phyloP scores from a whole-genome alignment of 2,113 vertebrate genomes.

The Puntigrus tetrazona region DNA sequence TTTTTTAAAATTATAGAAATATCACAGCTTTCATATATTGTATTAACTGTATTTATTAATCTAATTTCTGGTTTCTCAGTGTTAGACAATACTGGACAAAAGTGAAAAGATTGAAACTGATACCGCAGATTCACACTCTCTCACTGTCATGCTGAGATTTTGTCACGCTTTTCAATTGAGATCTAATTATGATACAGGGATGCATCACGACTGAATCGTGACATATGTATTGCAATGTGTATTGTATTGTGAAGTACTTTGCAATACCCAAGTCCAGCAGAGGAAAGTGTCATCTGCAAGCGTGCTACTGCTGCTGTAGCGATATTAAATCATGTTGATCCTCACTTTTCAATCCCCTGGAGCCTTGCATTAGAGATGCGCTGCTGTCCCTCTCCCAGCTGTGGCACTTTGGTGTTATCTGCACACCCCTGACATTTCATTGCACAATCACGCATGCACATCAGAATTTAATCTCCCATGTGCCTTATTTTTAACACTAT shows the following conservation, averaged over 20 bases:
- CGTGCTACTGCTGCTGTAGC: background rate
- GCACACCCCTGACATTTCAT: constrained; percentile 1
- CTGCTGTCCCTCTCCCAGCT: background rate
- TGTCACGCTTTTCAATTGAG: background rate
- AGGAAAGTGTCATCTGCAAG: background rate
- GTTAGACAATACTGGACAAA: background rate
- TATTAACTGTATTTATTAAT: background rate
- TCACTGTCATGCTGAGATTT: background rate
- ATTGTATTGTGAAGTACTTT: background rate
- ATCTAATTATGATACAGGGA: constrained; percentile 7
- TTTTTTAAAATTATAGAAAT: too few species aligned
- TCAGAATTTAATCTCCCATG: background rate
- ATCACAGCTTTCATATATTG: too few species aligned
- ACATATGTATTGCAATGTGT: background rate
- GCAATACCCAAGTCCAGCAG: background rate
- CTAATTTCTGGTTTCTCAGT: background rate
- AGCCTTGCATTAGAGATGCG: background rate
- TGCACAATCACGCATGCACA: background rate
- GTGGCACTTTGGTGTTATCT: background rate
- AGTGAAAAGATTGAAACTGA: background rate
- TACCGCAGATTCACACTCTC: background rate
- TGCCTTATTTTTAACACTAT: background rate
- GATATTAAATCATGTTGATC: constrained; percentile 8
- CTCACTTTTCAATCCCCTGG: background rate
- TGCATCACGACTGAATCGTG: background rate